phyloP scores from a whole-genome alignment of 2,888 invertebrate species.

The Criorhina ranunculi region DNA sequence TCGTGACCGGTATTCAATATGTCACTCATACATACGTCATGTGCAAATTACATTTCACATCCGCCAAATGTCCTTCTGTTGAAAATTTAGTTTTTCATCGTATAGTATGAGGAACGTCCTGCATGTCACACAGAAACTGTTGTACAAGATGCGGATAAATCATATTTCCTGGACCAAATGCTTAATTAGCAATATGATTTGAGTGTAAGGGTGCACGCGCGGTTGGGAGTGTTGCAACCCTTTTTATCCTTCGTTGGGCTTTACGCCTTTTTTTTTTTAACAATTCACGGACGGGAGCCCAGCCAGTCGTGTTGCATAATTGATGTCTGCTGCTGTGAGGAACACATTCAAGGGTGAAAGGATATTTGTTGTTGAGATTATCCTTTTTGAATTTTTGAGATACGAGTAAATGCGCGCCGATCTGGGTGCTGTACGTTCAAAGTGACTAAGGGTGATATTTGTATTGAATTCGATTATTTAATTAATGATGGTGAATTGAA shows the following conservation, averaged over 20 bases:
- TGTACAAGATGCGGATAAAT: slow-evolving; percentile 76
- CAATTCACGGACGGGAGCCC: slow-evolving; percentile 42
- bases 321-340: slow-evolving; percentile 60
- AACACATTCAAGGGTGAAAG: slow-evolving; percentile 46
- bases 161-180: slow-evolving; percentile 77
- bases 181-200: slow-evolving; percentile 78
- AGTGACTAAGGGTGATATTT: slow-evolving; percentile 65
- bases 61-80: slow-evolving; percentile 68
- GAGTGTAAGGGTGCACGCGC: slow-evolving; percentile 42
- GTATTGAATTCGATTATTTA: slow-evolving; percentile 77
- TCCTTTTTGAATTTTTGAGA: slow-evolving; percentile 74
- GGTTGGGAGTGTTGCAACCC: slow-evolving; percentile 60
- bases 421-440: slow-evolving; percentile 19
- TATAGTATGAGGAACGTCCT: slow-evolving; percentile 36
- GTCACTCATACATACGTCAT: slow-evolving; percentile 56
- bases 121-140: slow-evolving; percentile 74
- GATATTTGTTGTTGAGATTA: slow-evolving; percentile 74
- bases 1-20: slow-evolving; percentile 42
- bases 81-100: slow-evolving; percentile 50
- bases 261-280: slow-evolving; percentile 12
- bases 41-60: slow-evolving; percentile 69
- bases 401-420: slow-evolving; percentile 28
- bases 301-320: slow-evolving; percentile 66
- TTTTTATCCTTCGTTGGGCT: slow-evolving; percentile 66
- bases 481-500: slow-evolving; percentile 74